These are phyloP conservation scores for Anoplius nigerrimus DNA, from an alignment of 2,888 invertebrate genomes.

Conservation along the genomic window DNA sequence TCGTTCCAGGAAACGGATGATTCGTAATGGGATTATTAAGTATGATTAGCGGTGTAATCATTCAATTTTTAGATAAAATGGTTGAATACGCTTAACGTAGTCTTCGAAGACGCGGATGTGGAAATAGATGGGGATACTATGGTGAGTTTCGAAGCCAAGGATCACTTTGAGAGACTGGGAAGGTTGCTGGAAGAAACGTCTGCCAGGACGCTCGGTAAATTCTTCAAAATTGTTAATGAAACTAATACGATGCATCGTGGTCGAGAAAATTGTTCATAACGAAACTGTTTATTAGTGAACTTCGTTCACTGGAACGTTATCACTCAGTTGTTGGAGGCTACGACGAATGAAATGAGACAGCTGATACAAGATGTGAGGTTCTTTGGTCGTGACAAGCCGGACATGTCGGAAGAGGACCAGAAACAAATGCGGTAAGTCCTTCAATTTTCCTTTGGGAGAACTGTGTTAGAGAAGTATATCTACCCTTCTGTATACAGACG, in stretches of 20 bases:
- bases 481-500: neutral
- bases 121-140: conserved; percentile 1
- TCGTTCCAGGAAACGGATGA: neutral
- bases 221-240: no score
- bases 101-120: conserved; percentile 11
- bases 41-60: neutral
- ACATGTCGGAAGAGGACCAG: neutral
- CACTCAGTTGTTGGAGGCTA: conserved; percentile 34
- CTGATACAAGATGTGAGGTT: neutral
- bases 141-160: neutral
- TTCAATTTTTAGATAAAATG: conserved; percentile 16
- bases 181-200: conserved; percentile 6
- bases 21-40: neutral
- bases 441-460: neutral
- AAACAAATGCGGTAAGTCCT: neutral
- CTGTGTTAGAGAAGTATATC: neutral
- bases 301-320: conserved; percentile 52
- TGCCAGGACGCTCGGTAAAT: conserved; percentile 4
- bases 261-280: neutral
- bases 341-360: conserved; percentile 27
- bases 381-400: neutral
- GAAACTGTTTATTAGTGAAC: conserved; percentile 34
- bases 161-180: neutral
- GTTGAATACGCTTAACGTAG: conserved; percentile 1
- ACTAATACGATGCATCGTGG: no score